Percentiles rank a stretch among this genome's conserved stretches.
Evolutionary conservation across 2,113 vertebrate species (phyloP).

Genomic region (Ochotona curzoniae): DNA sequence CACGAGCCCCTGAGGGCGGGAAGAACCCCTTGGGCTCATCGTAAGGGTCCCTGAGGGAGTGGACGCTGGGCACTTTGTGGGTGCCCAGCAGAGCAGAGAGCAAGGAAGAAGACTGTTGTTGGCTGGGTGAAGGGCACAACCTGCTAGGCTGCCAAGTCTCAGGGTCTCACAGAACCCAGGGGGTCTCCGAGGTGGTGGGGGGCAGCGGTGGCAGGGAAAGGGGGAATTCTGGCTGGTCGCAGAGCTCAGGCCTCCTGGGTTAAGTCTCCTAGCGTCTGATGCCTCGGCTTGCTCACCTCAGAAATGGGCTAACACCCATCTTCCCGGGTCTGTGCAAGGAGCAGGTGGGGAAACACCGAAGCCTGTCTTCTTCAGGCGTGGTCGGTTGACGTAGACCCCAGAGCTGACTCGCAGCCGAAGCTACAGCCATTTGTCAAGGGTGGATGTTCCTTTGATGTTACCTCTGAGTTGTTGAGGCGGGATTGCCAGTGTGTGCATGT

Average conservation of each 20-base stretch:
- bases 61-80: not conserved
- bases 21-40: not conserved
- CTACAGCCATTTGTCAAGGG: not conserved
- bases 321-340: not conserved
- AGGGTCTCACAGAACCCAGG: accelerated
- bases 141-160: not conserved
- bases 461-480: not conserved
- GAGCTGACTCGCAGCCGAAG: not conserved
- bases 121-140: not conserved
- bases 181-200: accelerated
- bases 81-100: not conserved
- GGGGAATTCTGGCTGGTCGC: accelerated
- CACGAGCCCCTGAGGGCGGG: not conserved
- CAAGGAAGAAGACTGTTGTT: not conserved
- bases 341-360: not conserved
- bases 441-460: not conserved
- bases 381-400: not conserved
- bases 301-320: not conserved
- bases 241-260: not conserved
- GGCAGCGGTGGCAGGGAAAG: not conserved
- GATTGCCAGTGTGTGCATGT: too few relatives aligned
- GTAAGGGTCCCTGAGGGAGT: not conserved
- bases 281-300: not conserved
- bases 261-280: not conserved
- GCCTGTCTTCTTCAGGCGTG: not conserved